Percentiles rank a stretch among this genome's conserved stretches.
phyloP scores from a whole-genome alignment of 2,888 invertebrate genomes.

The Cantharis rufa region DNA sequence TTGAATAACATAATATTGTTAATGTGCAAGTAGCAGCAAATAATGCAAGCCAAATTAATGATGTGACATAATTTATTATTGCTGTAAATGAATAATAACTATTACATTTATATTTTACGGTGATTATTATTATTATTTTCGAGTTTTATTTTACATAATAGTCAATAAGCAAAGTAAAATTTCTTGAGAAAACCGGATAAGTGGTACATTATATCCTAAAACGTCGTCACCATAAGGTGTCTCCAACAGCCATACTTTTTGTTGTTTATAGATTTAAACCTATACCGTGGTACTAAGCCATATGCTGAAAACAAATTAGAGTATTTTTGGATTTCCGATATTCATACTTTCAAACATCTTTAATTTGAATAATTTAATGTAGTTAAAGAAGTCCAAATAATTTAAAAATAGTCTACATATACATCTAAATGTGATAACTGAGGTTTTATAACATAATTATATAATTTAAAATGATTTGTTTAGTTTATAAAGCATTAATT shows the following conservation, averaged over 20 bases:
- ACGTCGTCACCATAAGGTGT: neutral
- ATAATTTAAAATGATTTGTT: neutral
- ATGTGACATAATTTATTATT: too few relatives aligned
- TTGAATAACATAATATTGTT: too few relatives aligned
- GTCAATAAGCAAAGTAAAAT: neutral
- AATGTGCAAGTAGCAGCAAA: too few relatives aligned
- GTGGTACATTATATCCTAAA: neutral
- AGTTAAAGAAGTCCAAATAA: neutral
- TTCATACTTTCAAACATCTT: neutral
- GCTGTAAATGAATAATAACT: too few relatives aligned
- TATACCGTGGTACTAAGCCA: neutral
- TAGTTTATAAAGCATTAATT: neutral
- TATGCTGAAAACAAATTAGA: neutral
- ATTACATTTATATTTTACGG: too few relatives aligned
- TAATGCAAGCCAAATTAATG: too few relatives aligned
- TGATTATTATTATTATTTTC: too few relatives aligned
- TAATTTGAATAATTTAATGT: too few relatives aligned
- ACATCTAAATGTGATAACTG: neutral
- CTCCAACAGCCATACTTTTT: neutral
- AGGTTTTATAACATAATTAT: neutral
- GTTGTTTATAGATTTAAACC: neutral
- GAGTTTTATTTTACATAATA: too few relatives aligned
- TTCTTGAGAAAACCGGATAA: neutral
- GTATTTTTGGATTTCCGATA: neutral
- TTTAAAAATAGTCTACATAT: neutral